Conservation (phyloP, 1,140 invertebrate species). For the Drosophila neocordata region DNA sequence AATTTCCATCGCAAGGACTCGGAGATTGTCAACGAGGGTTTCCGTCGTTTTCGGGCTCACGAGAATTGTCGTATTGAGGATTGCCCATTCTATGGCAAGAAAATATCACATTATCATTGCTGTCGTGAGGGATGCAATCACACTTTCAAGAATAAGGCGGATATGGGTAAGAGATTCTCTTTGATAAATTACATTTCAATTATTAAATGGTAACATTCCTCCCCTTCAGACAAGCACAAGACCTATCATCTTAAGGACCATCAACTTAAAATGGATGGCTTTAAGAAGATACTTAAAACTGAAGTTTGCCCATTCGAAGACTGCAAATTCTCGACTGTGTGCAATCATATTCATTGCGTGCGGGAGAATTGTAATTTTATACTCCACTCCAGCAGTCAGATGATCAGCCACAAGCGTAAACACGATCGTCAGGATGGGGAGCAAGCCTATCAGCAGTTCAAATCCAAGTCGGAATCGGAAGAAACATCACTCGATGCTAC, state of each 20-base stretch:
- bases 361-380: slow-evolving; percentile 97
- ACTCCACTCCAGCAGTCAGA: slow-evolving; percentile 96
- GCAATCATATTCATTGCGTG: slow-evolving; percentile 99
- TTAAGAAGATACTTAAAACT: slow-evolving; percentile 99
- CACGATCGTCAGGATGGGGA: slow-evolving; percentile 97
- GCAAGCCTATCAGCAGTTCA: slow-evolving; percentile 91
- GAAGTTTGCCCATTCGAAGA: slow-evolving; percentile 95
- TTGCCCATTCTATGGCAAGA: slow-evolving; percentile 96
- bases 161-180: slow-evolving; percentile 93
- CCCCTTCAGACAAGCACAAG: slow-evolving; percentile 96
- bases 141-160: slow-evolving; percentile 99
- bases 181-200: background rate
- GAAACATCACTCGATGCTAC: slow-evolving; percentile 51
- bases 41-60: slow-evolving; percentile 77
- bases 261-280: slow-evolving; percentile 96
- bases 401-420: slow-evolving; percentile 99
- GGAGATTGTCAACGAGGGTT: slow-evolving; percentile 97
- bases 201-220: background rate
- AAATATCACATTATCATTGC: slow-evolving; percentile 99
- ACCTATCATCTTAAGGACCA: slow-evolving; percentile 99
- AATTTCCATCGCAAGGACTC: slow-evolving; percentile 99
- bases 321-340: slow-evolving; percentile 95
- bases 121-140: slow-evolving; percentile 94
- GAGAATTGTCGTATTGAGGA: slow-evolving; percentile 84
- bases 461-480: slow-evolving; percentile 78